phyloP scores from a whole-genome alignment of 37 sponge, comb jelly and placozoan genomes.

The Chondrilla cf. caribensis region DNA sequence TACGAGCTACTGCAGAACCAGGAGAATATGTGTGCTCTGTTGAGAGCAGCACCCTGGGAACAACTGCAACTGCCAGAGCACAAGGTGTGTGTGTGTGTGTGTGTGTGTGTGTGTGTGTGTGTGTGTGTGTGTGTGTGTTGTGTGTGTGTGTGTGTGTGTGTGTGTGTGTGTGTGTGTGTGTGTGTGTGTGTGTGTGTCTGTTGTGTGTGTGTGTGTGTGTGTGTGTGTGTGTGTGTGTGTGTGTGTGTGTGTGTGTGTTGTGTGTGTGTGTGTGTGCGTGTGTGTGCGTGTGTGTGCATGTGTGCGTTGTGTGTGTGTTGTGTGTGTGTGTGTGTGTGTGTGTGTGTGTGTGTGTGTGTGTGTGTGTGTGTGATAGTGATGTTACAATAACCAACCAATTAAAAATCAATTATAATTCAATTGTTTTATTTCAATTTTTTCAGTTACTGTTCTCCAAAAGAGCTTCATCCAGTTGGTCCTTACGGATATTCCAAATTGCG shows the following conservation, averaged over 20 bases:
- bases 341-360: too few species aligned
- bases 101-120: conserved; percentile 14
- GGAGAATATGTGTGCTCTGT: too few species aligned
- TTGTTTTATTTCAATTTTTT: not conserved
- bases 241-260: too few species aligned
- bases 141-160: conserved; percentile 19
- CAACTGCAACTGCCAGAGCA: too few species aligned
- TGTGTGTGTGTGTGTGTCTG: not conserved
- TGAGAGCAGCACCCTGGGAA: too few species aligned
- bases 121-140: conserved; percentile 18
- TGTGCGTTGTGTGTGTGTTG: conserved; percentile 12
- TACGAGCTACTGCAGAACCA: too few species aligned
- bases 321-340: too few species aligned
- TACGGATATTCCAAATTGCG: not conserved
- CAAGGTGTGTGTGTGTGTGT: conserved; percentile 1
- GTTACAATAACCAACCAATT: too few species aligned
- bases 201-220: conserved; percentile 1
- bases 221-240: too few species aligned
- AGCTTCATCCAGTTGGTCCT: not conserved
- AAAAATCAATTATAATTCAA: too few species aligned
- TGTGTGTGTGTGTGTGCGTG: not conserved
- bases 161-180: conserved; percentile 11
- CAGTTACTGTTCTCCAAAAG: not conserved
- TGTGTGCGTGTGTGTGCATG: not conserved
- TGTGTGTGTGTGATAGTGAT: too few species aligned